Conservation (phyloP, 1,140 invertebrate species). For the Caenorhabditis tropicalis region DNA sequence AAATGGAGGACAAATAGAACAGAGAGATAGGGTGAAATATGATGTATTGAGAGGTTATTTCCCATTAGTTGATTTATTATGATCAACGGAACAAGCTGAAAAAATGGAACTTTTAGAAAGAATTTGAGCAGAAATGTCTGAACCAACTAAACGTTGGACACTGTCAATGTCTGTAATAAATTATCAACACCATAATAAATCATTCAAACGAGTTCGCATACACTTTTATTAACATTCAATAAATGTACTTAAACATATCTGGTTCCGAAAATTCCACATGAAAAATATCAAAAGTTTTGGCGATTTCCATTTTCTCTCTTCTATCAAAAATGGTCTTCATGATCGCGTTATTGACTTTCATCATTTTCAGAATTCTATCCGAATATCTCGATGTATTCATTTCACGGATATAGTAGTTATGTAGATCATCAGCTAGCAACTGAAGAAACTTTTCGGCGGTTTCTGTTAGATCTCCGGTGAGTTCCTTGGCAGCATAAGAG, state of each 20-base stretch:
- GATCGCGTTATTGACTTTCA: neutral
- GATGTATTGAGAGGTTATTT: neutral
- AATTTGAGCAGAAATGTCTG: too few species aligned
- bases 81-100: neutral
- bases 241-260: neutral
- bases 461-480: neutral
- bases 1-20: neutral
- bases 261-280: neutral
- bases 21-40: neutral
- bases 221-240: too few species aligned
- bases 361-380: conserved; percentile 15
- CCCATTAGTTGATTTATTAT: neutral
- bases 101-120: too few species aligned
- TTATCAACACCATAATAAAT: too few species aligned
- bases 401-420: neutral
- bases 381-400: neutral
- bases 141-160: too few species aligned
- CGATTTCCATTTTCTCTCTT: neutral
- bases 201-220: too few species aligned
- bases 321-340: neutral
- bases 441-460: neutral
- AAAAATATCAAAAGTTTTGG: neutral
- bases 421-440: neutral
- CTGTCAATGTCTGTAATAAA: too few species aligned
- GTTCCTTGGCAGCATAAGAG: neutral